Percentiles rank a stretch among this genome's conserved stretches.
phyloP scores from a whole-genome alignment of 2,797 vertebrate genomes.

The Coendou prehensilis region DNA sequence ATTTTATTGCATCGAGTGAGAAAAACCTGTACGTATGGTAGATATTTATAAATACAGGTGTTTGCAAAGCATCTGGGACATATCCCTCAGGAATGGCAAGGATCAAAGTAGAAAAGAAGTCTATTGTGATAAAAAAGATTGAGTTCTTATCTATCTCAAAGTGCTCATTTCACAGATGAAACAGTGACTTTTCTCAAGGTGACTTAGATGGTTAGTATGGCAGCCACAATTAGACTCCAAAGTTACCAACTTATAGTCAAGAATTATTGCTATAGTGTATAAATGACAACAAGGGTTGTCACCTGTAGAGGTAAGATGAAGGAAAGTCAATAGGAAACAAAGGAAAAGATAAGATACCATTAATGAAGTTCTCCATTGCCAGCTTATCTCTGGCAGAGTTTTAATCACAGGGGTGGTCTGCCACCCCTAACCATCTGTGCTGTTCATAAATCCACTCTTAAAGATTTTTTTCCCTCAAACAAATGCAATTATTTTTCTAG shows the following conservation, averaged over 20 bases:
- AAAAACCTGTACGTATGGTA: not conserved
- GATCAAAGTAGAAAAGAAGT: not conserved
- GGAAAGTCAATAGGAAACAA: conserved; percentile 47
- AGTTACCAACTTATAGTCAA: conserved; percentile 12
- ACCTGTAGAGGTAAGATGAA: conserved; percentile 7
- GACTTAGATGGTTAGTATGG: not conserved
- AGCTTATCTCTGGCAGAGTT: conserved; percentile 69
- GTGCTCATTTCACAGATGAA: conserved; percentile 47
- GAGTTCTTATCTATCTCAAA: not conserved
- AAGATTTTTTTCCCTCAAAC: conserved; percentile 17
- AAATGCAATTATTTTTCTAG: conserved; percentile 73
- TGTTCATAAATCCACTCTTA: conserved; percentile 69
- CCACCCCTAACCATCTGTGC: conserved; percentile 54
- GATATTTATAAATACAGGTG: conserved; percentile 66
- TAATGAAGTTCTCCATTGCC: conserved; percentile 57
- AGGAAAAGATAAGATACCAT: not conserved
- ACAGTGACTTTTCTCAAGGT: conserved; percentile 63
- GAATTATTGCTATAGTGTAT: conserved; percentile 33
- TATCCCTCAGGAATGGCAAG: not conserved
- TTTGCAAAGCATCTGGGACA: conserved; percentile 47
- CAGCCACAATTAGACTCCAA: not conserved
- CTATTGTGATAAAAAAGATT: not conserved
- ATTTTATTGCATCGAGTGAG: conserved; percentile 52
- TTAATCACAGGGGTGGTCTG: conserved; percentile 62
- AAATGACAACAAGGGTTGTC: conserved; percentile 11